These are phyloP conservation scores for Phlogophora meticulosa DNA, from an alignment of 2,888 invertebrate species.

Conservation along the genomic window DNA sequence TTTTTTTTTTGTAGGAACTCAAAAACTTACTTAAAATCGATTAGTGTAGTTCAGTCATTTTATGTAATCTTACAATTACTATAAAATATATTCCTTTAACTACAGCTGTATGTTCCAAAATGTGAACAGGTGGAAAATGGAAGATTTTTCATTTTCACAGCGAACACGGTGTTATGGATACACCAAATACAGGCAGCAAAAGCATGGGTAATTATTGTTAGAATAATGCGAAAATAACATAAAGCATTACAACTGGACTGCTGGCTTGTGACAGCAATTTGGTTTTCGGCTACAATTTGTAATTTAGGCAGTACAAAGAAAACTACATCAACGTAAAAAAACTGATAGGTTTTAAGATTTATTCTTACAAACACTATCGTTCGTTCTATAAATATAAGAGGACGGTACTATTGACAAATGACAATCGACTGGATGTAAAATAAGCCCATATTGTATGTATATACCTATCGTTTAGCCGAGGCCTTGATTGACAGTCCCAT, in stretches of 20 bases:
- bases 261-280: not conserved
- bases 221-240: not conserved
- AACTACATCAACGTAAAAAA: not conserved
- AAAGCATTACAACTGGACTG: not conserved
- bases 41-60: too few species aligned
- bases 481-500: slow-evolving; percentile 24
- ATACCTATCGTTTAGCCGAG: slow-evolving; percentile 3
- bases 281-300: not conserved
- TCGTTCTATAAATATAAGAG: not conserved
- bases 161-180: not conserved
- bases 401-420: not conserved
- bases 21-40: not conserved
- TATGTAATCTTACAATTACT: not conserved
- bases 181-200: not conserved
- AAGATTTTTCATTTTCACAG: not conserved
- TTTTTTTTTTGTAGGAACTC: not conserved
- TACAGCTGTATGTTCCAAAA: not conserved
- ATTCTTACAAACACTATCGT: not conserved
- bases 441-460: not conserved
- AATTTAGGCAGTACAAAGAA: not conserved
- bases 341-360: not conserved
- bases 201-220: not conserved
- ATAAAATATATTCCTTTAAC: not conserved
- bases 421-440: not conserved
- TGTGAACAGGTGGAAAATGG: not conserved